Conservation (phyloP, 2,113 vertebrate genomes). For the Heterocephalus glaber region DNA sequence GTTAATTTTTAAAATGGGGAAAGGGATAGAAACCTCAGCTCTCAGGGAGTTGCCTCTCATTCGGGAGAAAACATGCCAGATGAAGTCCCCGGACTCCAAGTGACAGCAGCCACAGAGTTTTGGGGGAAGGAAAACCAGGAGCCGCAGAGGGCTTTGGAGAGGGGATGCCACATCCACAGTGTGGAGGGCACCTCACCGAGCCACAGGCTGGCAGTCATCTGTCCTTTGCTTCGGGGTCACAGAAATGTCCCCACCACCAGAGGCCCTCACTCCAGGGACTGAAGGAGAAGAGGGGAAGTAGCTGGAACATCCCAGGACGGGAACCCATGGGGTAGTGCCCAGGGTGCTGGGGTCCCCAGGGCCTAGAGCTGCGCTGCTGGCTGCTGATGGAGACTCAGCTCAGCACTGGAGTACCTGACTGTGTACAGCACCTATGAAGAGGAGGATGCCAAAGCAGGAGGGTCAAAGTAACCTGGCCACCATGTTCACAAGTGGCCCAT, state of each 20-base stretch:
- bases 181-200: neutral
- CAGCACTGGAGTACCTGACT: neutral
- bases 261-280: no score
- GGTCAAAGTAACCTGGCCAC: no score
- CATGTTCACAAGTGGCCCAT: neutral
- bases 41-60: neutral
- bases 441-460: rapidly evolving
- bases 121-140: neutral
- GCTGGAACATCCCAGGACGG: neutral
- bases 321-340: rapidly evolving
- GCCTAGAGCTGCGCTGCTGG: rapidly evolving
- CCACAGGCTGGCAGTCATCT: rapidly evolving
- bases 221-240: neutral
- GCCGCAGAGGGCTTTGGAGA: neutral
- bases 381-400: neutral
- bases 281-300: neutral
- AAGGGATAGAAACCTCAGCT: neutral
- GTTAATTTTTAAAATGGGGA: no score
- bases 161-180: rapidly evolving
- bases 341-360: rapidly evolving
- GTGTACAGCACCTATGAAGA: neutral
- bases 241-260: no score
- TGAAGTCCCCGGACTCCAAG: neutral
- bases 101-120: neutral
- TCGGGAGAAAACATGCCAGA: neutral